Evolutionary conservation across 2,113 vertebrate species (phyloP), one percentile per base, ranked within the genome.

Genomic region (Aplodontia rufa): DNA sequence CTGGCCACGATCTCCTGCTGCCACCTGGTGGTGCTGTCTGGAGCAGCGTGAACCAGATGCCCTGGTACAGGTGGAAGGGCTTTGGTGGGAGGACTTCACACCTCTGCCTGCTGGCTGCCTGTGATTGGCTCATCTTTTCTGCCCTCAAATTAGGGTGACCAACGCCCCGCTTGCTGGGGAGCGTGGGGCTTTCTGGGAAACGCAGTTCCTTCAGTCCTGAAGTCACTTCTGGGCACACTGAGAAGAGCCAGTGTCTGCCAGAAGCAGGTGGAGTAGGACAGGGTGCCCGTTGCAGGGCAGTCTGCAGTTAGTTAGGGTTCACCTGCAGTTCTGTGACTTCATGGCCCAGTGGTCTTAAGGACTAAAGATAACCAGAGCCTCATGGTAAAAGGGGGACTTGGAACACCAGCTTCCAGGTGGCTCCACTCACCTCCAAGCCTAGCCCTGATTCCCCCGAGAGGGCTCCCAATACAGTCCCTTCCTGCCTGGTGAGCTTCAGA

Each of bases 151-250:
- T 30, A 7, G 17, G 35, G 85, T 9, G 51, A 32, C 40, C 30
- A 0, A 1, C 8, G 9, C 6, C 30, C 66, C 3, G 1, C 17
- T 13, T 68, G 35, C 22, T 28, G 8, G 3, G 40, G 7, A n/a
- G 3, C 12, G 47, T 5, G 26, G 32, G n/a, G 11, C 4, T 2
- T 8, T 40, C 37, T 0, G 0, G 49, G 40, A 24, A 0, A 17
- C 11, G 4, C 1, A 13, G 37, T 5, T 3, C 42, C 40, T 62
- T 37, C n/a, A 0, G 13, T 37, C 5, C 6, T 51, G 11, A 47
- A n/a, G 72, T 16, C 35, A 16, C 40, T 72, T 7, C 40, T 17
- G 37, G 26, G 20, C 20, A 14, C 10, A 17, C 8, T 4, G 26
- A 13, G 30, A 35, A 9, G 22, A 9, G 6, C 19, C 24, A 4